Conservation (phyloP, 2,888 invertebrate genomes). For the Nephrotoma appendiculata region DNA sequence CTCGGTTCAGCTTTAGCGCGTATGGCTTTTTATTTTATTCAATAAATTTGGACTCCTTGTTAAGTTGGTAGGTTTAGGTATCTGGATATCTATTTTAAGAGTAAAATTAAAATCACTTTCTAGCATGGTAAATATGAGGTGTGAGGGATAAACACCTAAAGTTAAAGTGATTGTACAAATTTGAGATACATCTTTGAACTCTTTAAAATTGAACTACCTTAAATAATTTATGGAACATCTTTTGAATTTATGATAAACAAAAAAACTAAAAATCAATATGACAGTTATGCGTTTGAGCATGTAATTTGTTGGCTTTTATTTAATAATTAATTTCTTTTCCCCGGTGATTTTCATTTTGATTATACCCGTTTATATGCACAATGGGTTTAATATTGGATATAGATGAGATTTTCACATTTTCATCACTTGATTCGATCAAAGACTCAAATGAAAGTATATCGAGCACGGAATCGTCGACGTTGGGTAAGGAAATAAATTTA, state of each 20-base stretch:
- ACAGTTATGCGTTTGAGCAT: background rate
- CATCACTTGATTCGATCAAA: background rate
- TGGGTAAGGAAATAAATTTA: constrained; percentile 8
- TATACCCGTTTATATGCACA: background rate
- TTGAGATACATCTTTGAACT: no score
- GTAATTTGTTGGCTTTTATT: background rate
- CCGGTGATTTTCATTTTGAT: background rate
- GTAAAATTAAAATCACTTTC: no score
- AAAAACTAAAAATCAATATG: background rate
- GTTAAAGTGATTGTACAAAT: no score
- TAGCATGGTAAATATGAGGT: no score
- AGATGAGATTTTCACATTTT: background rate
- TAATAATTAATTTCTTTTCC: background rate
- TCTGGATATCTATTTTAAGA: no score
- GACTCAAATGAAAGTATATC: constrained; percentile 7
- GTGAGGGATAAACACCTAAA: no score
- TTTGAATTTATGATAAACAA: background rate
- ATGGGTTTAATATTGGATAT: background rate
- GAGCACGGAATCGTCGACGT: constrained; percentile 9
- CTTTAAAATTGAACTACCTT: no score
- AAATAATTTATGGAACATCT: background rate
- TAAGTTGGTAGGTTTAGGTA: no score
- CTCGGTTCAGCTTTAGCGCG: no score
- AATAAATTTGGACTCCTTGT: no score
- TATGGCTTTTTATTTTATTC: no score